A percentile compares a stretch with the other conserved stretches of the same genome.
Evolutionary conservation across 2,888 invertebrate species (phyloP).

Genomic region (Apoda limacodes): DNA sequence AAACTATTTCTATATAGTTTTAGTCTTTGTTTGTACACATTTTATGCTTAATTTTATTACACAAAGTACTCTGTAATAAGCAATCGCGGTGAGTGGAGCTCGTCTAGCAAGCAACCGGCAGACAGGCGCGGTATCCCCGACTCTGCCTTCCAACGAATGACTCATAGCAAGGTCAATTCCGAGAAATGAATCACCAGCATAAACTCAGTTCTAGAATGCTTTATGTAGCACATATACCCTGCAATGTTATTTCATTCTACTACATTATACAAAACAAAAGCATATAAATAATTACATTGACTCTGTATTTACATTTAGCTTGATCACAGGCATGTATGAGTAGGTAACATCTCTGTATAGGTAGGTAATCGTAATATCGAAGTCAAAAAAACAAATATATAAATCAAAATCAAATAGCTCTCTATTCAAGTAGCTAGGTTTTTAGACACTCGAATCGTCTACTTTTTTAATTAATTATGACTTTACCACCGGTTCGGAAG

Average conservation of each 20-base stretch:
- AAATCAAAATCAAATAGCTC: too few species aligned
- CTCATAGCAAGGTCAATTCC: conserved; percentile 72
- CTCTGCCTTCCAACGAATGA: conserved; percentile 70
- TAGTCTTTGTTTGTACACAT: conserved; percentile 36
- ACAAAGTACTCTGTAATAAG: conserved; percentile 35
- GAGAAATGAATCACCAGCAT: conserved; percentile 69
- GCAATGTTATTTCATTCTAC: conserved; percentile 37
- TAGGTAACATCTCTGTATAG: too few species aligned
- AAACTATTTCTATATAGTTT: conserved; percentile 30
- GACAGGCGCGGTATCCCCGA: conserved; percentile 71
- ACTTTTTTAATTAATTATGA: too few species aligned
- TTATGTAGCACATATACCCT: conserved; percentile 57
- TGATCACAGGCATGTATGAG: too few species aligned
- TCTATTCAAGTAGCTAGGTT: too few species aligned
- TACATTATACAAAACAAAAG: too few species aligned
- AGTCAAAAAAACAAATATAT: too few species aligned
- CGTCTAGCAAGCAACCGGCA: conserved; percentile 62
- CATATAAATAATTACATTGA: too few species aligned
- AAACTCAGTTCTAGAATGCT: conserved; percentile 61
- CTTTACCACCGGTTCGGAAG: too few species aligned
- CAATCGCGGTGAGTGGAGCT: conserved; percentile 46
- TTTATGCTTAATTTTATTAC: conserved; percentile 32
- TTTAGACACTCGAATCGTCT: too few species aligned
- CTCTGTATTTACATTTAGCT: too few species aligned
- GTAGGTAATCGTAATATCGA: too few species aligned